Evolutionary conservation across 2,797 vertebrate genomes (phyloP).

Genomic region (Melanotaenia pygmaea): DNA sequence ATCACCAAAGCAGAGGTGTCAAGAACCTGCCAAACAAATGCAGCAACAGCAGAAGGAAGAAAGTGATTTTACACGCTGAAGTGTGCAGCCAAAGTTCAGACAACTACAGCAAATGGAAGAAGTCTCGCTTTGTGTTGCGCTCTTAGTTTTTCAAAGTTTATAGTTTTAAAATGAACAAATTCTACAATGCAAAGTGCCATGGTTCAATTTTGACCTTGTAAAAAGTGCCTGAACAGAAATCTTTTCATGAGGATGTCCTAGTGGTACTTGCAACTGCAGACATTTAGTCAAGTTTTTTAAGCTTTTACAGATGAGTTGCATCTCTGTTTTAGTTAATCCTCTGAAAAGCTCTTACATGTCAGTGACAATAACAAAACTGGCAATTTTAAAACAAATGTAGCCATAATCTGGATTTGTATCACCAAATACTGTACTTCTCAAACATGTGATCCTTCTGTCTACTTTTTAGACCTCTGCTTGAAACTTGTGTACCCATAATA

Average conservation of each 20-base stretch:
- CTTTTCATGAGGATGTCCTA: not conserved
- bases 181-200: not conserved
- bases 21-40: constrained; percentile 14
- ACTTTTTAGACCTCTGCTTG: too few species aligned
- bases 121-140: not conserved
- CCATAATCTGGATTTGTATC: too few species aligned
- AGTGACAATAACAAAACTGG: too few species aligned
- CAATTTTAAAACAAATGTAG: too few species aligned
- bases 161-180: not conserved
- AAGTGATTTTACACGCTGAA: constrained; percentile 12
- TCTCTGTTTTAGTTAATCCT: too few species aligned
- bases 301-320: too few species aligned
- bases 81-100: constrained; percentile 12
- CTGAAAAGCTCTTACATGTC: too few species aligned
- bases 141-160: not conserved
- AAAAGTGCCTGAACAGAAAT: fast-evolving
- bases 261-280: not conserved
- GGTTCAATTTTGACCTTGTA: not conserved
- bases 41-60: constrained; percentile 11
- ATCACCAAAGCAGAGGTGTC: constrained; percentile 34
- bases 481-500: too few species aligned
- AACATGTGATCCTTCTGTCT: too few species aligned
- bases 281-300: too few species aligned
- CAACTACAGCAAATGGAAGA: not conserved
- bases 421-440: too few species aligned